Conservation (phyloP, 2,113 vertebrate species). For the Mugil cephalus region DNA sequence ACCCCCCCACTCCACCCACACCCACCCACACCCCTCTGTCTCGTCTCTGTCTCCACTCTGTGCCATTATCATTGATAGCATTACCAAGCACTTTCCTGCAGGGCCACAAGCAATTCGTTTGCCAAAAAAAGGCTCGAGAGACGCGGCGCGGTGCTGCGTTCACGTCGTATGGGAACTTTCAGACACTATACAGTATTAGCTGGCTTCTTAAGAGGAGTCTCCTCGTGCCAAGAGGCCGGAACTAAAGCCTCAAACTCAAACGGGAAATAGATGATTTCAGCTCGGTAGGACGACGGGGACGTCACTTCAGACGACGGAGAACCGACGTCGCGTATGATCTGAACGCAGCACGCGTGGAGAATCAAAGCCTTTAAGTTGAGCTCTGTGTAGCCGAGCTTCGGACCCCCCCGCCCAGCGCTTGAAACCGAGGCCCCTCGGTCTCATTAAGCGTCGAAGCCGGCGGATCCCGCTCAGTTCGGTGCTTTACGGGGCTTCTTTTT, state of each 20-base stretch:
- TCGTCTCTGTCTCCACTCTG: conserved; percentile 53
- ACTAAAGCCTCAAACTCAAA: conserved; percentile 26
- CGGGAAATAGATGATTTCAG: conserved; percentile 1
- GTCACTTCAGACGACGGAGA: background rate
- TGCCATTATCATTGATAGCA: conserved; percentile 68
- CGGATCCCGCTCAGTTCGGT: conserved; percentile 32
- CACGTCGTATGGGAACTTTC: conserved; percentile 8
- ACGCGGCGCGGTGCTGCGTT: conserved; percentile 39
- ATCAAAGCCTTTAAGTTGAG: conserved; percentile 24
- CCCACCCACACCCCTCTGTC: background rate
- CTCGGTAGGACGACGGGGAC: background rate
- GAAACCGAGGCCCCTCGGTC: background rate
- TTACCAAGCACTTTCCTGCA: conserved; percentile 69
- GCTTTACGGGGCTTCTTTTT: conserved; percentile 64
- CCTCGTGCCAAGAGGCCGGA: conserved; percentile 1
- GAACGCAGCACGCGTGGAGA: conserved; percentile 53
- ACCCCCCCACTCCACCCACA: background rate
- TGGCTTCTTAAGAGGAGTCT: too few species aligned
- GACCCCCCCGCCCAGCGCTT: conserved; percentile 24
- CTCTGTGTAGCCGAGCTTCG: conserved; percentile 38
- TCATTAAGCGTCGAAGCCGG: conserved; percentile 45
- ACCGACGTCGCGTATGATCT: conserved; percentile 16
- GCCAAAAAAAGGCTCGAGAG: conserved; percentile 17
- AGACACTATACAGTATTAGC: too few species aligned
- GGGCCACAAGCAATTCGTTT: conserved; percentile 30